These are phyloP conservation scores for Habrosyne pyritoides DNA, from an alignment of 2,888 invertebrate species.

Conservation along the genomic window DNA sequence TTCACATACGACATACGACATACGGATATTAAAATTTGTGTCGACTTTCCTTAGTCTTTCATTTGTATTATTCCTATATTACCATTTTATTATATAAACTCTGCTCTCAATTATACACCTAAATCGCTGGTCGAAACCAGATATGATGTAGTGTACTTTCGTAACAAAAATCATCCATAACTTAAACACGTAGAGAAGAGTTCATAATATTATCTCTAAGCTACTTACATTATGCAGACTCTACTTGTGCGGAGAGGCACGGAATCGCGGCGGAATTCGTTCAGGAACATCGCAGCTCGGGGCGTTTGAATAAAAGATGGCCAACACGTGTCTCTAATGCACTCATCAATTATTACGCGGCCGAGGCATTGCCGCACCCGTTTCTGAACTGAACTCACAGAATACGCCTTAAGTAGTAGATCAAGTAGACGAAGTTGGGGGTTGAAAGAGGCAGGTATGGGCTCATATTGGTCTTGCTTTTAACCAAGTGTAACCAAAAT, in stretches of 20 bases:
- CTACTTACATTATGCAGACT: constrained; percentile 8
- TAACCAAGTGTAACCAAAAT: too few relatives aligned
- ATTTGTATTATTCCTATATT: too few relatives aligned
- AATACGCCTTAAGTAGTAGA: background rate
- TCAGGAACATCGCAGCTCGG: constrained; percentile 5
- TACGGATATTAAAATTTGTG: background rate
- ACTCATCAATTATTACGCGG: constrained; percentile 76
- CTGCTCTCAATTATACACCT: too few relatives aligned
- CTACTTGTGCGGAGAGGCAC: background rate
- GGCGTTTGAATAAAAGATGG: constrained; percentile 71
- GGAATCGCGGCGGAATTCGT: constrained; percentile 6
- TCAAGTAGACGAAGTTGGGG: background rate
- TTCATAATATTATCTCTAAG: constrained; percentile 1
- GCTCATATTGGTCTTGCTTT: too few relatives aligned
- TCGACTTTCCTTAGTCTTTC: background rate
- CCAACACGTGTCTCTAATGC: constrained; percentile 78
- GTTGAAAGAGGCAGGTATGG: too few relatives aligned
- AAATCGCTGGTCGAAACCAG: too few relatives aligned
- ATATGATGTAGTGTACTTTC: background rate
- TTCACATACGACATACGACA: too few relatives aligned
- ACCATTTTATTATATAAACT: too few relatives aligned
- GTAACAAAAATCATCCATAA: background rate
- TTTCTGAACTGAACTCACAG: constrained; percentile 25
- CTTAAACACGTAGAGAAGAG: background rate
- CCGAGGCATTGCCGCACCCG: constrained; percentile 33